Evolutionary conservation across 2,888 invertebrate genomes (phyloP), one percentile per base, ranked within the genome.

Genomic region (Eristalis tenax): DNA sequence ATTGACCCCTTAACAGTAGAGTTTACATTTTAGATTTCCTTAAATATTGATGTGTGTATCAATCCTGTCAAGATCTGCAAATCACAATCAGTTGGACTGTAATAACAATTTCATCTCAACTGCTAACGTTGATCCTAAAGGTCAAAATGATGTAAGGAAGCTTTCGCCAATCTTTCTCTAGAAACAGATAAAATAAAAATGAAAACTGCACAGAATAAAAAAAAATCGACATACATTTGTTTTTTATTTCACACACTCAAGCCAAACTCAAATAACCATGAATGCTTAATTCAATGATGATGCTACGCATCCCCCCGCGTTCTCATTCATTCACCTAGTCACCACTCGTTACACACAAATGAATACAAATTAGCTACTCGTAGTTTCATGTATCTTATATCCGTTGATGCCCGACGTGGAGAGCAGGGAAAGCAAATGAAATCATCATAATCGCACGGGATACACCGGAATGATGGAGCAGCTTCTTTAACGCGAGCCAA

Each of bases 361-460:
- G 68, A 50, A 50, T 68, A 68, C 68, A 68, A 68, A 68, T 68
- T 68, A 68, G 68, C 50, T 68, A 18, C 50, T 50, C 50, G 50
- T 50, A 50, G 50, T 50, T 50, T 18, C 18, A 18, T 50, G 50
- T 18, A 50, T 50, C 50, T 50, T 43, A 43, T n/a, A 18, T 43
- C 15, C 43, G 43, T 4, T 43, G 43, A 43, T 43, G n/a, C 18
- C 6, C 50, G 32, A 32, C 5, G 63, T 6, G 23, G 56, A 18
- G 8, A 18, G 50, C 18, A 18, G 2, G n/a, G 18, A 50, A 18
- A 8, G 18, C 50, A 50, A 50, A 50, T 50, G 50, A 50, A 65
- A 76, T 76, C 75, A 76, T 76, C 75, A 76, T 76, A 76, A 76
- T 76, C 66, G 66, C 75, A 66, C 50, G 18, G 8, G 50, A 6